Conservation (phyloP, 2,888 invertebrate genomes). For the Acrocyrtus sp. region DNA sequence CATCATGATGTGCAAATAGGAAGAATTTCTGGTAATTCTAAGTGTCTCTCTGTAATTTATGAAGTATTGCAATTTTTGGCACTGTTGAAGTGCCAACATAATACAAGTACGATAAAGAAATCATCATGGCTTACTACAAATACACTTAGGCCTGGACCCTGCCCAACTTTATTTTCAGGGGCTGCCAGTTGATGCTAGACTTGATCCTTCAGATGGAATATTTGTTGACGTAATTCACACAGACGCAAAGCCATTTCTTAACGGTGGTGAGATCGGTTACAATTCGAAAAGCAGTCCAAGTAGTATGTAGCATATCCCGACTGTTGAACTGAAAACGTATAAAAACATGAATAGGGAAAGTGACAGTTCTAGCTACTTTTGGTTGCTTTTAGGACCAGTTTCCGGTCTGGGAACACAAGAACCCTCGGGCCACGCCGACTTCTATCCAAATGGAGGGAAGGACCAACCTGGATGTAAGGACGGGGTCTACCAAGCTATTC, state of each 20-base stretch:
- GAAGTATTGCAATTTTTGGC: no score
- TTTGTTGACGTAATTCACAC: constrained; percentile 64
- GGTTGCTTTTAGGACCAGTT: constrained; percentile 42
- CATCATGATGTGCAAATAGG: constrained; percentile 68
- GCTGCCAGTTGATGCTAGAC: constrained; percentile 64
- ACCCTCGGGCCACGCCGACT: constrained; percentile 88
- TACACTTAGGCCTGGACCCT: constrained; percentile 65
- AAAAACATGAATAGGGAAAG: no score
- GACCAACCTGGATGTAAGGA: constrained; percentile 78
- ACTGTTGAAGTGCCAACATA: no score
- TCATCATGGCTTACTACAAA: neutral
- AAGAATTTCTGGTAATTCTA: constrained; percentile 79
- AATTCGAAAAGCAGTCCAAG: constrained; percentile 25
- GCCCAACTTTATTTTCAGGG: constrained; percentile 66
- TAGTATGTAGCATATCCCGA: constrained; percentile 4
- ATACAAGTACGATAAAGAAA: no score
- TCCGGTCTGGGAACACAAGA: constrained; percentile 81
- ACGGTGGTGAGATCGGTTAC: constrained; percentile 61
- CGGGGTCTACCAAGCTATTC: constrained; percentile 74
- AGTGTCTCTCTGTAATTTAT: no score
- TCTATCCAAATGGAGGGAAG: constrained; percentile 89
- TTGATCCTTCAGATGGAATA: constrained; percentile 65
- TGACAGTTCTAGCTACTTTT: no score
- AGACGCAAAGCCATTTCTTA: constrained; percentile 64
- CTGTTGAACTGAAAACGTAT: no score